Evolutionary conservation across 2,113 vertebrate species (phyloP).

Genomic region (Emydocephalus ijimae): DNA sequence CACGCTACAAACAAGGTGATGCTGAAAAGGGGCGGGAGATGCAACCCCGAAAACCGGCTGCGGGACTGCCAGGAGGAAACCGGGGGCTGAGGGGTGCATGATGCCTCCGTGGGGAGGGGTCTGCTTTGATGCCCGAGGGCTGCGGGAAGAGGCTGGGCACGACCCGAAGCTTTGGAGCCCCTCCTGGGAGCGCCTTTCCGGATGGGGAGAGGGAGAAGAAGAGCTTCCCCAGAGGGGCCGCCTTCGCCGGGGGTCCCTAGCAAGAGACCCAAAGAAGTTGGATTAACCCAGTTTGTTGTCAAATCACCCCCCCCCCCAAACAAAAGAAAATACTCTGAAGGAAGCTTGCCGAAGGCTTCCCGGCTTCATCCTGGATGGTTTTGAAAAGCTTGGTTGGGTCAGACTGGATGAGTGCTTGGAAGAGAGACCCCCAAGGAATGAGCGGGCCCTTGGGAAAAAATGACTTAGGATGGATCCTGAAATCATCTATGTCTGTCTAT

Average conservation of each 20-base stretch:
- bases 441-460: neutral
- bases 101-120: neutral
- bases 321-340: neutral
- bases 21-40: neutral
- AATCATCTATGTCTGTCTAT: too few relatives aligned
- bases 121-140: neutral
- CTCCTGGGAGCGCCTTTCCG: neutral
- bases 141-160: neutral
- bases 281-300: neutral
- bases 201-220: neutral
- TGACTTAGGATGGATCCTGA: too few relatives aligned
- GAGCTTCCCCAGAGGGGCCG: neutral
- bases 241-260: neutral
- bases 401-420: neutral
- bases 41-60: neutral
- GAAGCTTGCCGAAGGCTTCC: neutral
- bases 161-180: neutral
- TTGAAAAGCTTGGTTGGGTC: neutral
- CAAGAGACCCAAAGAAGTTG: neutral
- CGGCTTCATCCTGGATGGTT: neutral
- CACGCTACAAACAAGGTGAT: neutral
- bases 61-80: neutral
- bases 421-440: neutral
- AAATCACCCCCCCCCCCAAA: neutral
- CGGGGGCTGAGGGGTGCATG: neutral